phyloP scores from a whole-genome alignment of 2,888 invertebrate genomes.

The Pandemis heparana region DNA sequence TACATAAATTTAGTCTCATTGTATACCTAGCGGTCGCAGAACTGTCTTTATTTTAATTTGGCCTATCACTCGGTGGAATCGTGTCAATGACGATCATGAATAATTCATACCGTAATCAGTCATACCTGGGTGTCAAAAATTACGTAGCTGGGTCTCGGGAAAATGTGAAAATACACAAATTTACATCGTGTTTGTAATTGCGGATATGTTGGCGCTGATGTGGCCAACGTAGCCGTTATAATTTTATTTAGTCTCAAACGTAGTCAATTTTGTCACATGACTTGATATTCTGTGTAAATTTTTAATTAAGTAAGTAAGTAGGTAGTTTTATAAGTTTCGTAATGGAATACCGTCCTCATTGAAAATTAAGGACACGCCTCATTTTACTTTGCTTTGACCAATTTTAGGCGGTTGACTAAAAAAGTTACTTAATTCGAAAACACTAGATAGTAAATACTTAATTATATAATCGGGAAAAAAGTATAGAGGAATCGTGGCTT shows the following conservation, averaged over 20 bases:
- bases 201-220: neutral
- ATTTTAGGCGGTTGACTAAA: neutral
- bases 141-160: neutral
- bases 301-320: neutral
- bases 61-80: neutral
- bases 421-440: too few relatives aligned
- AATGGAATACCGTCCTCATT: neutral
- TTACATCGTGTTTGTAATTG: conserved; percentile 1
- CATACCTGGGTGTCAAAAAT: neutral
- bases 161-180: neutral
- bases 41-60: too few relatives aligned
- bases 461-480: too few relatives aligned
- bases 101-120: conserved; percentile 3
- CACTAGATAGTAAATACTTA: too few relatives aligned
- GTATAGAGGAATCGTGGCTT: too few relatives aligned
- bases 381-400: too few relatives aligned
- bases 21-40: too few relatives aligned
- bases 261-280: neutral
- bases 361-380: neutral
- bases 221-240: neutral
- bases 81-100: neutral
- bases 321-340: neutral
- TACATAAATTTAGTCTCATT: too few relatives aligned
- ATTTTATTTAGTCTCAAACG: neutral
- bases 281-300: neutral